phyloP scores from a whole-genome alignment of 30 jellyfish, hydroid and myxozoan genomes.

The Aurelia coerulea region DNA sequence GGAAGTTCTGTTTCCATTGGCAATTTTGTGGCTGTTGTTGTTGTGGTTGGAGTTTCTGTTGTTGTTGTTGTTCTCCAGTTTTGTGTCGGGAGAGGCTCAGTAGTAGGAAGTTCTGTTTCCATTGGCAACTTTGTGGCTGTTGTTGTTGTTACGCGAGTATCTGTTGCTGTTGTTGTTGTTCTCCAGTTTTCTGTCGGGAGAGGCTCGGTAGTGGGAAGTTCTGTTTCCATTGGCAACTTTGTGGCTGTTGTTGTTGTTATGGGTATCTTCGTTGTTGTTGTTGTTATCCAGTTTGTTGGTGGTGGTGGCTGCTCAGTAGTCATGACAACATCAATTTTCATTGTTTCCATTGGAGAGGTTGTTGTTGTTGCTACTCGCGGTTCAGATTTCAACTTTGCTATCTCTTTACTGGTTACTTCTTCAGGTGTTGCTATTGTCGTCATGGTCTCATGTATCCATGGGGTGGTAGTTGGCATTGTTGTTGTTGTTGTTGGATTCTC shows the following conservation, averaged over 20 bases:
- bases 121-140: not conserved
- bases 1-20: not conserved
- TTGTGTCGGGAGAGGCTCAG: not conserved
- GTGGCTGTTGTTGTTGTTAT: not conserved
- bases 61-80: conserved; percentile 1
- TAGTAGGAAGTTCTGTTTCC: not conserved
- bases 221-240: not conserved
- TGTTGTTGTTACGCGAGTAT: not conserved
- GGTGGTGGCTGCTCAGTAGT: not conserved
- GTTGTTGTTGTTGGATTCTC: too few species aligned
- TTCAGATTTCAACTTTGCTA: too few species aligned
- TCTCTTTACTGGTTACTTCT: not conserved
- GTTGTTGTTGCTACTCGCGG: not conserved
- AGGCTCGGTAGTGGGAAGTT: not conserved
- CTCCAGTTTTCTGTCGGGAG: not conserved
- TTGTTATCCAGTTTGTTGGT: not conserved
- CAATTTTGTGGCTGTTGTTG: not conserved
- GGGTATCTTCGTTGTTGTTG: not conserved
- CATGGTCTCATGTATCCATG: not conserved
- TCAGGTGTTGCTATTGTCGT: not conserved
- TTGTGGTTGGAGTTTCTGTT: not conserved
- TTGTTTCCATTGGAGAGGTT: not conserved
- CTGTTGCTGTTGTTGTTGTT: conserved; percentile 2
- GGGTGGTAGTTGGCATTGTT: too few species aligned
- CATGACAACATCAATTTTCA: not conserved